Conservation (phyloP, 1,140 invertebrate species). For the Colletes latitarsis region DNA sequence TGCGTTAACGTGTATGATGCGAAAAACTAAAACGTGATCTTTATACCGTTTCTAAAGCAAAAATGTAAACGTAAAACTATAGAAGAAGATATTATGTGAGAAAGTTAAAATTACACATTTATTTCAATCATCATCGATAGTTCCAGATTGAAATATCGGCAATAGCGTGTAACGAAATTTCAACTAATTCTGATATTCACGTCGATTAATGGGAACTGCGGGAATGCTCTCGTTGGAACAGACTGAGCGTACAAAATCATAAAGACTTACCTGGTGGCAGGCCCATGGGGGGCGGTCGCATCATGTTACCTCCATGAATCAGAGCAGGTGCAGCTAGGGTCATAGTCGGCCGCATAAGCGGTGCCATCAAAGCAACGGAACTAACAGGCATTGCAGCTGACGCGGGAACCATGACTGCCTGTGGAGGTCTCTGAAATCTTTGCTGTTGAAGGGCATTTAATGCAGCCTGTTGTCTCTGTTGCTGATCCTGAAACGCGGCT, state of each 20-base stretch:
- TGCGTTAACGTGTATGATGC: slow-evolving; percentile 8
- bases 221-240: slow-evolving; percentile 29
- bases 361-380: slow-evolving; percentile 84
- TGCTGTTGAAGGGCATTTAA: slow-evolving; percentile 73
- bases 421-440: slow-evolving; percentile 75
- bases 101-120: neutral
- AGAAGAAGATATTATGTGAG: neutral
- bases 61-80: slow-evolving; percentile 8
- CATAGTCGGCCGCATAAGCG: slow-evolving; percentile 84
- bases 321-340: slow-evolving; percentile 86
- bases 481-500: slow-evolving; percentile 78
- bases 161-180: slow-evolving; percentile 24
- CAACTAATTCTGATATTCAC: slow-evolving; percentile 15
- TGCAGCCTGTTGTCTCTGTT: slow-evolving; percentile 78
- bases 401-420: slow-evolving; percentile 77
- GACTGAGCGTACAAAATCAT: slow-evolving; percentile 42
- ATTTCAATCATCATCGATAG: slow-evolving; percentile 8
- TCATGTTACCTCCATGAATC: slow-evolving; percentile 86
- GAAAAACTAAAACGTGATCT: neutral
- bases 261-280: slow-evolving; percentile 87
- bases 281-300: slow-evolving; percentile 87
- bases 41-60: neutral
- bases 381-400: slow-evolving; percentile 80
- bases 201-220: slow-evolving; percentile 19
- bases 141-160: slow-evolving; percentile 20